A percentile compares a stretch with the other conserved stretches of the same genome.
Evolutionary conservation across 2,888 invertebrate genomes (phyloP).

Genomic region (Bruchidius siliquastri): DNA sequence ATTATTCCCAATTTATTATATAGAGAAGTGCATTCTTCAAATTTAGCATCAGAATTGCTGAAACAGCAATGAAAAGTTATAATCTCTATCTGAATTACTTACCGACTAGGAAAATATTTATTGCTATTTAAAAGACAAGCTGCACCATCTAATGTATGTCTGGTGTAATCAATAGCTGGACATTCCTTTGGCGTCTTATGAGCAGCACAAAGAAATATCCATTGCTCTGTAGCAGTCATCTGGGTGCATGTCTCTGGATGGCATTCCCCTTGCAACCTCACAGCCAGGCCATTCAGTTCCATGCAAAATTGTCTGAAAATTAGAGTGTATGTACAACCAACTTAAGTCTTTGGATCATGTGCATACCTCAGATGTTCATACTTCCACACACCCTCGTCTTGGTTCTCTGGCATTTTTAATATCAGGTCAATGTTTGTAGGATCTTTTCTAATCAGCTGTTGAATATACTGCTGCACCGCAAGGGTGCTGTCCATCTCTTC

Average conservation of each 20-base stretch:
- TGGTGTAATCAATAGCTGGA: conserved; percentile 97
- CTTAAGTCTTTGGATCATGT: no score
- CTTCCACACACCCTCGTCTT: conserved; percentile 99
- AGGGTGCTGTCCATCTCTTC: conserved; percentile 99
- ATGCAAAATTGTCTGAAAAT: conserved; percentile 89
- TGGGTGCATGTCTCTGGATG: conserved; percentile 96
- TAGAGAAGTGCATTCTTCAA: no score
- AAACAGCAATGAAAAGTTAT: no score
- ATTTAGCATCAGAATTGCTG: no score
- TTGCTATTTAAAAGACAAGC: conserved; percentile 98
- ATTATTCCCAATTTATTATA: no score
- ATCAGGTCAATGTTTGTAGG: conserved; percentile 91
- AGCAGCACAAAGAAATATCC: conserved; percentile 99
- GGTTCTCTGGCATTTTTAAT: conserved; percentile 92
- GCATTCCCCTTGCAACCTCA: conserved; percentile 92
- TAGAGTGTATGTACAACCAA: background rate
- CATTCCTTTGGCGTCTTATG: conserved; percentile 99
- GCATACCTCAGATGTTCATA: conserved; percentile 90
- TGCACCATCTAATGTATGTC: conserved; percentile 98
- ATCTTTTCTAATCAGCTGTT: conserved; percentile 92
- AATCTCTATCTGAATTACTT: no score
- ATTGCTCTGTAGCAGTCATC: conserved; percentile 99
- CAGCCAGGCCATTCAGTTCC: conserved; percentile 98
- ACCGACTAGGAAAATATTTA: conserved; percentile 99
- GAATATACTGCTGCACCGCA: conserved; percentile 98